These are phyloP conservation scores for Conus canariensis DNA, from an alignment of 2,888 invertebrate genomes.

Conservation along the genomic window DNA sequence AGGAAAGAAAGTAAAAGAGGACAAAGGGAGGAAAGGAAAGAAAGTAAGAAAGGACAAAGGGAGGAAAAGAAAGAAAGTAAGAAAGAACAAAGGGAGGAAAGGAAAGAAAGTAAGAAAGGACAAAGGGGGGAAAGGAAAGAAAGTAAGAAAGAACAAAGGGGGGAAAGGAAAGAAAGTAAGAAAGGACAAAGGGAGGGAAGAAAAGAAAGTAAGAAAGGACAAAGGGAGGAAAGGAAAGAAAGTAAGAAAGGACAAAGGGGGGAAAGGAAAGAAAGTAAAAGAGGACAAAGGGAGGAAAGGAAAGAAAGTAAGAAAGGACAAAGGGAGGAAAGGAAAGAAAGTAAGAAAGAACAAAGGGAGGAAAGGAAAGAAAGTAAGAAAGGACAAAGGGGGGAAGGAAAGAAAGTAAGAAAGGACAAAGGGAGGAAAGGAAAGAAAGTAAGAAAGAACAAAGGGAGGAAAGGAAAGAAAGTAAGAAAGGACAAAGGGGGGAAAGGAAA, in stretches of 20 bases:
- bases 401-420: too few species aligned
- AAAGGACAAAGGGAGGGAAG: background rate
- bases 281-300: too few species aligned
- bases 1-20: too few species aligned
- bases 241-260: too few species aligned
- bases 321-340: background rate
- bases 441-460: background rate
- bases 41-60: background rate
- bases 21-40: too few species aligned
- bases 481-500: background rate
- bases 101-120: background rate
- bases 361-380: too few species aligned
- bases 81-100: too few species aligned
- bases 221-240: too few species aligned
- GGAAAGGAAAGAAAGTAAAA: too few species aligned
- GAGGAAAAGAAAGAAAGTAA: conserved; percentile 11
- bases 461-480: background rate
- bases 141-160: background rate
- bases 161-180: background rate
- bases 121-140: background rate
- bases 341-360: background rate
- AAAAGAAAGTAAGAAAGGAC: too few species aligned
- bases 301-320: too few species aligned
- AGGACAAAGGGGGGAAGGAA: too few species aligned
- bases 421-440: background rate